Evolutionary conservation across 2,797 vertebrate genomes (phyloP), one percentile per base, ranked within the genome.

Genomic region (Mastacembelus armatus): DNA sequence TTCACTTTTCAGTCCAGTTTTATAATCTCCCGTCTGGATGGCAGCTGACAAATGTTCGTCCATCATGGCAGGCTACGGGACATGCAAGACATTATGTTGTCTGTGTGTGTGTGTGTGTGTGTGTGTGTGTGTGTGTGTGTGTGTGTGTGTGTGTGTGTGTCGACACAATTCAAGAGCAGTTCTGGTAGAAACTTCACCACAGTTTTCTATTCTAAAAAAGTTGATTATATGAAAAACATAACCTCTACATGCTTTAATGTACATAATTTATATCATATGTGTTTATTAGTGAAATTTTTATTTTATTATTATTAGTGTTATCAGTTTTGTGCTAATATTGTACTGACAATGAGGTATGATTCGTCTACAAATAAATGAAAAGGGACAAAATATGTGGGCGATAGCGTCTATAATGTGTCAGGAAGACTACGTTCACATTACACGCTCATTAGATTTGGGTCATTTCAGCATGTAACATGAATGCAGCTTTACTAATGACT

Each of bases 21-120:
- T 69, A 9, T 69, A 39, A 61, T 75, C 27, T 51, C 19, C 51
- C 54, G 70, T 79, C 74, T 80, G 66, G 72, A 51, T 38, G 43
- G 52, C 83, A 87, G 87, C 85, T 85, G 81, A 81, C 74, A 78
- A 79, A 76, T 82, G 72, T 80, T 44, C 60, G 51, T 71, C 36
- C 56, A 61, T 64, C 48, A 39, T 44, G 58, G 63, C 70, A 76
- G 44, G 14, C 43, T 62, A 39, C 63, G 71, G 51, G 42, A 56
- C 21, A 57, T 39, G 24, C 47, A 63, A 40, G 64, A 71, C 74
- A 68, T 73, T 27, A 50, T 54, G 70, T 71, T 61, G 45, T 76
- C 54, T 65, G 45, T 47, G 71, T 10, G 38, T n/a, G n/a, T n/a
- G n/a, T n/a, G n/a, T n/a, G n/a, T n/a, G n/a, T n/a, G n/a, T n/a